phyloP scores from a whole-genome alignment of 2,797 vertebrate species.

The Myiotriccus ornatus region DNA sequence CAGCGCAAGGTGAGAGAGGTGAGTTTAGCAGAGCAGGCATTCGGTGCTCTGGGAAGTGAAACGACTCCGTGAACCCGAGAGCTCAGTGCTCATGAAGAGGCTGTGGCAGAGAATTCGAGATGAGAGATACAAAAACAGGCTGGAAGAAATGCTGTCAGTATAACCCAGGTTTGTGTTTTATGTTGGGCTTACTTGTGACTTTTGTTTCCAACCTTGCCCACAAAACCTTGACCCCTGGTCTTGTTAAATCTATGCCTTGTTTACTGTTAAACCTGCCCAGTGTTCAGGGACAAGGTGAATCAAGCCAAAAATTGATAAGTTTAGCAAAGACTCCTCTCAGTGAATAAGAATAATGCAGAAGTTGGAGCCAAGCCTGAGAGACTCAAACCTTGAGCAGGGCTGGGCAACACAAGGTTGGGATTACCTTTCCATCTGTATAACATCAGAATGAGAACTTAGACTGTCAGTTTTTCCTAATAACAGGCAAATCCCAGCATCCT shows the following conservation, averaged over 20 bases:
- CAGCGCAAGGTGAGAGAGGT: not conserved
- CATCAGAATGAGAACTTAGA: not conserved
- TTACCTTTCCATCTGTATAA: not conserved
- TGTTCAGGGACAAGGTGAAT: not conserved
- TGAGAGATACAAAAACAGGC: not conserved
- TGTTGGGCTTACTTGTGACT: not conserved
- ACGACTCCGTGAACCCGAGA: not conserved
- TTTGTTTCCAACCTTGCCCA: not conserved
- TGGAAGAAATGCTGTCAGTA: not conserved
- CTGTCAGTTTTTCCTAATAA: not conserved
- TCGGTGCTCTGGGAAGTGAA: not conserved
- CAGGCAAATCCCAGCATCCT: not conserved
- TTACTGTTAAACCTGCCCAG: not conserved
- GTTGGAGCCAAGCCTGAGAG: not conserved
- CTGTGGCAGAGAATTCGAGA: not conserved
- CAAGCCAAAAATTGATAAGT: not conserved
- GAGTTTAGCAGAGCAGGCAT: not conserved
- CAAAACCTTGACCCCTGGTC: not conserved
- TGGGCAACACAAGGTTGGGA: not conserved
- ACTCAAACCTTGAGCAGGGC: not conserved
- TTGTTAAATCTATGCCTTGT: not conserved
- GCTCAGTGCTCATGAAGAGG: fast-evolving
- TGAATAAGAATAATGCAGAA: not conserved
- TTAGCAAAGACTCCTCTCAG: not conserved
- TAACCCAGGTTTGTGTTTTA: not conserved